Percentiles rank a stretch among this genome's conserved stretches.
phyloP scores from a whole-genome alignment of 2,113 vertebrate species.

The Tychaedon coryphoeus region DNA sequence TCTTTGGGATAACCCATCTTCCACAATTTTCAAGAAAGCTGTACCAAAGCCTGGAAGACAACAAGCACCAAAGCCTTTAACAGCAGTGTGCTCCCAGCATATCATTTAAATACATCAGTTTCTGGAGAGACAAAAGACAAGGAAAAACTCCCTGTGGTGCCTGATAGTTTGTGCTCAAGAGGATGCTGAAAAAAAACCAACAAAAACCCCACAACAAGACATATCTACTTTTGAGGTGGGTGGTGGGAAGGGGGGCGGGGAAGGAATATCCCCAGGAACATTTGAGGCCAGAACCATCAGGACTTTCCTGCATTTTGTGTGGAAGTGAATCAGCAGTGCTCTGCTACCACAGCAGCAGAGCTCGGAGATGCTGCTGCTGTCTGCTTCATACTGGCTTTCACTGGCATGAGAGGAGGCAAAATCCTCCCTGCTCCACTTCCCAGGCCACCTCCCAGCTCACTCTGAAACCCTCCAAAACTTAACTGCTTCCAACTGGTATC shows the following conservation, averaged over 20 bases:
- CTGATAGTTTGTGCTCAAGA: constrained; percentile 8
- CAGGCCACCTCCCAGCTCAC: neutral
- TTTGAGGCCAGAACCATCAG: neutral
- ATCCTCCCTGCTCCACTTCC: neutral
- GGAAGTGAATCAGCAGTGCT: neutral
- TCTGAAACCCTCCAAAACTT: neutral
- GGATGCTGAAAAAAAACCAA: neutral
- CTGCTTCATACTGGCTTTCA: neutral
- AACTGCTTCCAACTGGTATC: neutral
- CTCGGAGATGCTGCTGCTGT: neutral
- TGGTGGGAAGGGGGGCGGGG: neutral
- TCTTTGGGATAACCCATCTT: neutral
- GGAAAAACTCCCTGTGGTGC: constrained; percentile 23
- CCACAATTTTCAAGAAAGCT: neutral
- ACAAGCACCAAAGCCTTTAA: neutral
- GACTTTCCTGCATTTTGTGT: neutral
- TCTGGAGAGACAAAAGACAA: constrained; percentile 44
- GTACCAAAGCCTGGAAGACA: neutral
- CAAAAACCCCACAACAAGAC: neutral
- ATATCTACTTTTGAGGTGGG: constrained; percentile 20
- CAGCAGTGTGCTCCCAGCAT: neutral
- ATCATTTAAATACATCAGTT: constrained; percentile 55
- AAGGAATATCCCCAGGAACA: constrained; percentile 17
- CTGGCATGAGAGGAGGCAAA: neutral
- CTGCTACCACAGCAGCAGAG: neutral